A percentile compares a stretch with the other conserved stretches of the same genome.
These are phyloP conservation scores for Tetropium fuscum DNA, from an alignment of 2,888 invertebrate genomes.

Conservation along the genomic window DNA sequence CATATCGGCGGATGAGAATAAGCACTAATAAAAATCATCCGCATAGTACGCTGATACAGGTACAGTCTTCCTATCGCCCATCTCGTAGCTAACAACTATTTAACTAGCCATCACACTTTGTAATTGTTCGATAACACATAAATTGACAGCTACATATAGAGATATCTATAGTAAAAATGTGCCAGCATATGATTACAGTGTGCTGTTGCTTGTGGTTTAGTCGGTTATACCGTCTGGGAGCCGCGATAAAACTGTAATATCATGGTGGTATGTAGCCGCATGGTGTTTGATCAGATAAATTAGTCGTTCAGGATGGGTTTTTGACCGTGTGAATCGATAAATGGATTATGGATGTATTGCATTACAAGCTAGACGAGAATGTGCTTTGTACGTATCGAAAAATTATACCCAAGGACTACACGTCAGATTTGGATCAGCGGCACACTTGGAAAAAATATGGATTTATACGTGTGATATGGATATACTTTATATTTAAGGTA, in stretches of 20 bases:
- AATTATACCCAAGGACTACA: slow-evolving; percentile 44
- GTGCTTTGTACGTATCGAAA: slow-evolving; percentile 47
- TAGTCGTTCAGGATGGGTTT: slow-evolving; percentile 62
- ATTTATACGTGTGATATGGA: slow-evolving; percentile 25
- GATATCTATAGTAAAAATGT: slow-evolving; percentile 58
- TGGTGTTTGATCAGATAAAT: slow-evolving; percentile 64
- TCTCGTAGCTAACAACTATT: slow-evolving; percentile 62
- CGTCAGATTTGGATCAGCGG: slow-evolving; percentile 41
- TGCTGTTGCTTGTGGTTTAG: slow-evolving; percentile 42
- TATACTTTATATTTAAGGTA: background rate
- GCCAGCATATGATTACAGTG: slow-evolving; percentile 57
- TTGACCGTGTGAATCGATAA: slow-evolving; percentile 66
- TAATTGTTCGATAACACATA: slow-evolving; percentile 64
- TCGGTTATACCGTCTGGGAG: slow-evolving; percentile 39
- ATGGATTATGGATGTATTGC: slow-evolving; percentile 59
- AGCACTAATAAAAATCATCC: slow-evolving; percentile 30
- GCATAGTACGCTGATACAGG: slow-evolving; percentile 5
- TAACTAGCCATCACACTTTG: slow-evolving; percentile 63
- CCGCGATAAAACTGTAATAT: slow-evolving; percentile 56
- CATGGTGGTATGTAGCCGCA: slow-evolving; percentile 56
- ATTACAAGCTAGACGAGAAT: slow-evolving; percentile 46
- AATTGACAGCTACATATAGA: slow-evolving; percentile 64
- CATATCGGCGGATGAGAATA: slow-evolving; percentile 29
- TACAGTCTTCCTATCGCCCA: slow-evolving; percentile 51
- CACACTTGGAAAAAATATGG: slow-evolving; percentile 29